These are phyloP conservation scores for Phalacrocorax carbo DNA, from an alignment of 2,113 vertebrate genomes.

Conservation along the genomic window DNA sequence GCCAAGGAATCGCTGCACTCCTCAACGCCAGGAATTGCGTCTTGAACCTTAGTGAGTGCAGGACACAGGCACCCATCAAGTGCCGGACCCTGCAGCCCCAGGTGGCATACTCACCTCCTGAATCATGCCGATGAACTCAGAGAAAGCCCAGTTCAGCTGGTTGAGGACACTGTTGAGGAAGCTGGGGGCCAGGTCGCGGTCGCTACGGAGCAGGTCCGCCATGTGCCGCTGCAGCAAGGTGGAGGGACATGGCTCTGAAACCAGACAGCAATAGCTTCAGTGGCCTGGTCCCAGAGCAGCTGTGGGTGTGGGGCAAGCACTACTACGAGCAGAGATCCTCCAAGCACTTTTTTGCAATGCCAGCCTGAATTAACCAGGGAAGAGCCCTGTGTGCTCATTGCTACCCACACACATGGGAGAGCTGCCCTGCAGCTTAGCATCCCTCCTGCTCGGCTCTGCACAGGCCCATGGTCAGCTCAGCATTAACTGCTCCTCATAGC, in stretches of 20 bases:
- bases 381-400: not conserved
- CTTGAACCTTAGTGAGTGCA: fast-evolving
- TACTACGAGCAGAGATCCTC: not conserved
- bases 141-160: conserved; percentile 99
- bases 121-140: conserved; percentile 98
- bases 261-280: not conserved
- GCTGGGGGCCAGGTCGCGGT: conserved; percentile 91
- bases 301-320: not conserved
- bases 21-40: not conserved
- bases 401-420: not conserved
- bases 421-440: not conserved
- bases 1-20: not conserved
- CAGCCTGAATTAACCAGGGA: conserved; percentile 5
- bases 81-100: fast-evolving
- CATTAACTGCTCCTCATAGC: not conserved
- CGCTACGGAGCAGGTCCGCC: conserved; percentile 88
- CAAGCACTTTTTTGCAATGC: not conserved
- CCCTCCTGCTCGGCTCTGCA: not conserved
- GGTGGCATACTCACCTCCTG: conserved; percentile 85
- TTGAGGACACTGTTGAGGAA: conserved; percentile 99
- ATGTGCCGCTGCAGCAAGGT: conserved; percentile 94
- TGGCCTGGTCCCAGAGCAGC: not conserved
- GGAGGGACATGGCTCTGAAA: conserved; percentile 94
- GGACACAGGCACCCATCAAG: fast-evolving
- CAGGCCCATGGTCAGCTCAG: not conserved